These are phyloP conservation scores for Pygoscelis antarcticus DNA, from an alignment of 2,113 vertebrate genomes.

Conservation along the genomic window DNA sequence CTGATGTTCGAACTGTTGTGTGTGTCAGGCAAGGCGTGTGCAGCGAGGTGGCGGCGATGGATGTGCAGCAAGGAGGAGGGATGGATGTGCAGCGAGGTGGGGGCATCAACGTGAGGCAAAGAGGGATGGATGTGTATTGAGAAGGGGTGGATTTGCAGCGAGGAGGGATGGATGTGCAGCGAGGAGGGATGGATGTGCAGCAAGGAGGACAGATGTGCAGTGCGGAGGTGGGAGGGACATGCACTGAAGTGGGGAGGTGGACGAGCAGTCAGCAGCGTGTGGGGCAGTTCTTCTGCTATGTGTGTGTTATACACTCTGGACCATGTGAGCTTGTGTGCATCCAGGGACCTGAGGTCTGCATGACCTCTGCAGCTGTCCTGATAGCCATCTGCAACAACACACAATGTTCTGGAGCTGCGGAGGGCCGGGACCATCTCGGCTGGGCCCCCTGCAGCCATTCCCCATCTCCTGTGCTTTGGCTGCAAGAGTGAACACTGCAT, in stretches of 20 bases:
- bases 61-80: not conserved
- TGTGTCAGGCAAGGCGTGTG: not conserved
- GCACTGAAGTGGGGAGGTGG: not conserved
- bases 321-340: rapidly evolving
- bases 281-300: not conserved
- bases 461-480: not conserved
- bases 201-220: not conserved
- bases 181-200: not conserved
- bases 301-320: not conserved
- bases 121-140: not conserved
- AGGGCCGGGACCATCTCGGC: rapidly evolving
- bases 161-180: not conserved
- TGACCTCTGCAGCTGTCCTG: not conserved
- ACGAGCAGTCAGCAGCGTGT: rapidly evolving
- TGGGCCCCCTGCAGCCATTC: not conserved
- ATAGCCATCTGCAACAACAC: not conserved
- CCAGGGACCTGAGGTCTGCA: not conserved
- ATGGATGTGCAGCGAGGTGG: not conserved
- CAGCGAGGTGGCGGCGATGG: not conserved
- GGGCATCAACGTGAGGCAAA: too few species aligned
- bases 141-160: not conserved
- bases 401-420: not conserved
- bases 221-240: not conserved
- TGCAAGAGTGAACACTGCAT: not conserved
- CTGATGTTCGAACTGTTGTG: rapidly evolving